phyloP scores from a whole-genome alignment of 2,888 invertebrate genomes.

The Drosophila stalkeri region DNA sequence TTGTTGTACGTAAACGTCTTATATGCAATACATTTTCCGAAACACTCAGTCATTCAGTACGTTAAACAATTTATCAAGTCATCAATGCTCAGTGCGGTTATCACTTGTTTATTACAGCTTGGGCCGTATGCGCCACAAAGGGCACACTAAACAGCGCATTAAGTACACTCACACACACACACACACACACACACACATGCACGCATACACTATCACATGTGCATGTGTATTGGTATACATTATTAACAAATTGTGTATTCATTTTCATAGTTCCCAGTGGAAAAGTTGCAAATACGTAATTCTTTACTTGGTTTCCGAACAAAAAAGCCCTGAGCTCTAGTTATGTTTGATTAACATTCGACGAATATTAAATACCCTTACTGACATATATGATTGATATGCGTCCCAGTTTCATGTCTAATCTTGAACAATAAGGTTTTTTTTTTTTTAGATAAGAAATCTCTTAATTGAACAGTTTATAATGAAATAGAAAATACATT shows the following conservation, averaged over 20 bases:
- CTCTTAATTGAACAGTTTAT: background rate
- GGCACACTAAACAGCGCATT: conserved; percentile 34
- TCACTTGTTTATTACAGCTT: conserved; percentile 40
- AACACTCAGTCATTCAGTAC: conserved; percentile 13
- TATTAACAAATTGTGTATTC: conserved; percentile 59
- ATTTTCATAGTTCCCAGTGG: conserved; percentile 48
- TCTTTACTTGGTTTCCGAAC: conserved; percentile 15
- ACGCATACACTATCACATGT: background rate
- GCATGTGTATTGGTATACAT: conserved; percentile 18
- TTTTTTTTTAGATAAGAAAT: background rate
- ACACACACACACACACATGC: conserved; percentile 4
- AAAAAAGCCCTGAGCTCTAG: conserved; percentile 1
- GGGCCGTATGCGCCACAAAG: conserved; percentile 50
- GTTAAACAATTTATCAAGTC: conserved; percentile 35
- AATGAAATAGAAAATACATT: background rate
- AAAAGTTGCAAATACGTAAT: conserved; percentile 32
- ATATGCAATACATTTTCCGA: conserved; percentile 13
- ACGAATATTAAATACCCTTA: conserved; percentile 5
- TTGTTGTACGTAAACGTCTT: conserved; percentile 9
- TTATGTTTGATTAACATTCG: background rate
- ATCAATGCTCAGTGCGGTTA: conserved; percentile 42
- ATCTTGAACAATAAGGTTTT: too few species aligned
- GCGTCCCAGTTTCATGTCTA: background rate
- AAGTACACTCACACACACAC: conserved; percentile 19
- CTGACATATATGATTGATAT: background rate